phyloP scores from a whole-genome alignment of 2,888 invertebrate genomes.

The Euspilapteryx auroguttella region DNA sequence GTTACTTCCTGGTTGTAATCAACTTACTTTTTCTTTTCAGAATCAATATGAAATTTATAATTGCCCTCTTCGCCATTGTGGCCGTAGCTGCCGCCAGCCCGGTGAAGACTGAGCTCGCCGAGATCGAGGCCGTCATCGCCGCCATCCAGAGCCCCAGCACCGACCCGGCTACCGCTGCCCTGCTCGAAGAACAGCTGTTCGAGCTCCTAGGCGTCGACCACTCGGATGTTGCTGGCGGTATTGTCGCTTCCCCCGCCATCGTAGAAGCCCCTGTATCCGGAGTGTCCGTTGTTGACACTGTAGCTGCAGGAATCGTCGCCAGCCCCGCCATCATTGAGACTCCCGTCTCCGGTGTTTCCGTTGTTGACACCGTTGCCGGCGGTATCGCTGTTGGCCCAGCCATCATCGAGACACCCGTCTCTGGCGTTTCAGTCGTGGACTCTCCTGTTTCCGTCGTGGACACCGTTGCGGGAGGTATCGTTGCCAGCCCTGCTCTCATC shows the following conservation, averaged over 20 bases:
- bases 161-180: conserved; percentile 22
- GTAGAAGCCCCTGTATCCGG: conserved; percentile 1
- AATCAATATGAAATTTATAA: conserved; percentile 29
- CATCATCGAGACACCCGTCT: conserved; percentile 11
- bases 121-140: conserved; percentile 19
- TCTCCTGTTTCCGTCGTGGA: too few relatives aligned
- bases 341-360: neutral
- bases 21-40: conserved; percentile 13
- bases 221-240: conserved; percentile 8
- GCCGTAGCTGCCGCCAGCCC: conserved; percentile 20
- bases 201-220: conserved; percentile 15
- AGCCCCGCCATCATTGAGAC: conserved; percentile 9
- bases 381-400: conserved; percentile 11
- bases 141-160: conserved; percentile 28
- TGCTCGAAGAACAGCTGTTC: conserved; percentile 18
- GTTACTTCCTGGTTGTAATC: neutral
- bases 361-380: conserved; percentile 1
- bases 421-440: too few relatives aligned
- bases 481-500: conserved; percentile 9
- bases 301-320: conserved; percentile 4
- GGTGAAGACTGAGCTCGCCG: conserved; percentile 7
- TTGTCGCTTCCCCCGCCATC: conserved; percentile 5
- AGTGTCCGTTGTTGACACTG: neutral
- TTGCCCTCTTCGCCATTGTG: conserved; percentile 22
- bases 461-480: too few relatives aligned